A percentile compares a stretch with the other conserved stretches of the same genome.
These are phyloP conservation scores for Procambarus virginalis DNA, from an alignment of 1,140 invertebrate genomes.

Conservation along the genomic window DNA sequence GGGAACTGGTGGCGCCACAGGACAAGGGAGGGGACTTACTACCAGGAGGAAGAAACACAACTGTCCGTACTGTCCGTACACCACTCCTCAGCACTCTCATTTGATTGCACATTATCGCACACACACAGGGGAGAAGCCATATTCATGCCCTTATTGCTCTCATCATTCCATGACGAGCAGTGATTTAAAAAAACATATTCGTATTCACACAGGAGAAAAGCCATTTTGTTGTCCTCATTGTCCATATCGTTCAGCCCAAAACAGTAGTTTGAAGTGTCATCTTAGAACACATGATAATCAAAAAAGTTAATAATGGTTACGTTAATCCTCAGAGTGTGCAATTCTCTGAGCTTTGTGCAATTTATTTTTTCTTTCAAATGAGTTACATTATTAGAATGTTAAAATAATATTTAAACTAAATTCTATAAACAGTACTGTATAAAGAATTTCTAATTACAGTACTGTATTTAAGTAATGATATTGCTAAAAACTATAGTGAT, in stretches of 20 bases:
- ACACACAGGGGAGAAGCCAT: constrained; percentile 46
- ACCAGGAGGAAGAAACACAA: constrained; percentile 23
- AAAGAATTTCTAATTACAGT: too few species aligned
- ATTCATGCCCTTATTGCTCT: constrained; percentile 32
- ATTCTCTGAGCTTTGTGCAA: too few species aligned
- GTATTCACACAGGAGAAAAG: constrained; percentile 49
- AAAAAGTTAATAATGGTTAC: not conserved
- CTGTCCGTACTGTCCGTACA: constrained; percentile 27
- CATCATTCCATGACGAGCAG: constrained; percentile 31
- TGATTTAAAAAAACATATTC: constrained; percentile 39
- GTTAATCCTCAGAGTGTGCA: too few species aligned
- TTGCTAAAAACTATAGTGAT: too few species aligned
- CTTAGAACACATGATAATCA: constrained; percentile 34
- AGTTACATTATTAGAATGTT: too few species aligned
- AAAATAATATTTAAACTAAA: too few species aligned
- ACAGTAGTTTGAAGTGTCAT: constrained; percentile 31
- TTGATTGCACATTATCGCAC: constrained; percentile 37
- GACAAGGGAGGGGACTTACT: not conserved
- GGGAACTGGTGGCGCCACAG: not conserved
- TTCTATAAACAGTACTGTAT: too few species aligned
- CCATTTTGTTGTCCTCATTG: constrained; percentile 46
- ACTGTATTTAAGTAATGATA: too few species aligned
- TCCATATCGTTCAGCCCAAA: constrained; percentile 38
- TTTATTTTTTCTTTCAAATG: too few species aligned
- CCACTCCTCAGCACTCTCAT: constrained; percentile 2